Evolutionary conservation across 2,113 vertebrate genomes (phyloP), one percentile per base, ranked within the genome.

Genomic region (Strigops habroptila): DNA sequence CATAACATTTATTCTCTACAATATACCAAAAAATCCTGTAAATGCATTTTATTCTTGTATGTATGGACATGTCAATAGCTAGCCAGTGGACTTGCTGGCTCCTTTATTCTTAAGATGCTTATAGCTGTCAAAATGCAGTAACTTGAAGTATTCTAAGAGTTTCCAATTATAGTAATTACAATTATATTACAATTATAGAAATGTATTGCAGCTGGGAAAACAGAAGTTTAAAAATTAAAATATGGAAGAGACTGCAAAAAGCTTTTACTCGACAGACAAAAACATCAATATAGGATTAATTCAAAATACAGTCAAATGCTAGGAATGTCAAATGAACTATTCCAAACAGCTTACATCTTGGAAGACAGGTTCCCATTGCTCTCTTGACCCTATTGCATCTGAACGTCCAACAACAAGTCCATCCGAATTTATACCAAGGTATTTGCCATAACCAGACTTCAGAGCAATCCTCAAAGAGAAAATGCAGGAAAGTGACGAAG

Each of bases 381-480:
- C 99, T 94, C 99, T 98, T 69, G 99, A 97, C 41, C 99, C 99
- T 46, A 99, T 99, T 30, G 99, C 99, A 95, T 99, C 99, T 0
- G 99, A 98, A 91, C 99, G 99, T 6, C 99, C 99, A 82, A 99
- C 95, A 60, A 99, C 99, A 79, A 99, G 96, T n/a, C 99, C 99
- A 1, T 99, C 99, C 8, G 99, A 98, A 98, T 98, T 99, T 96
- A 99, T 98, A 28, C 99, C 99, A 60, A 99, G 97, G 65, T 99
- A 99, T 93, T 99, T 99, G 44, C 99, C 99, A 57, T 99, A 99
- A 77, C 99, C 99, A 81, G 99, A 99, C 97, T 99, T 99, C 89
- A 99, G 97, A 28, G 99, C 99, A 86, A 99, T 98, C 97, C 99
- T 99, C 88, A 70, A 74, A 94, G 43, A 81, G n/a, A 63, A 82